These are phyloP conservation scores for Synergus itoensis DNA, from an alignment of 2,888 invertebrate species.

Conservation along the genomic window DNA sequence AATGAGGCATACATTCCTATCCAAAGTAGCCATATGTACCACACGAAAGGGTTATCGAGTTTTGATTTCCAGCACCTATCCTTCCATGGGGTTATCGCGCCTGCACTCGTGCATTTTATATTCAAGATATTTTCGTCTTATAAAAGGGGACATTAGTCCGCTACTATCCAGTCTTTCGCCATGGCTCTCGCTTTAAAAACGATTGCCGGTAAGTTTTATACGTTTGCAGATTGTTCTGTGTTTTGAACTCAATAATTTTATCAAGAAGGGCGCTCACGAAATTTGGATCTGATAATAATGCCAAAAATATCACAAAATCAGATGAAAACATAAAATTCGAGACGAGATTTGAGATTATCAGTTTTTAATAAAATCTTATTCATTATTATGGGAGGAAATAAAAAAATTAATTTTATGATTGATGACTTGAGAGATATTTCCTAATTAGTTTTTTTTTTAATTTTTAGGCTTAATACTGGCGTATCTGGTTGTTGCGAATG, in stretches of 20 bases:
- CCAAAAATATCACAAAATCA: not conserved
- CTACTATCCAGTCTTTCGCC: conserved; percentile 64
- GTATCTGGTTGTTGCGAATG: conserved; percentile 55
- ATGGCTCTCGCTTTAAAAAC: conserved; percentile 64
- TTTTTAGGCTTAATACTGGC: conserved; percentile 52
- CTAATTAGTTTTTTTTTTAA: not conserved
- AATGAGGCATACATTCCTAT: conserved; percentile 33
- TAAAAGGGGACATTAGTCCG: conserved; percentile 66
- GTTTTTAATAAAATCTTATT: not conserved
- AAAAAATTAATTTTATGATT: too few species aligned
- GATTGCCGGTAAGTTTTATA: conserved; percentile 64
- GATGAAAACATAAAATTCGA: not conserved
- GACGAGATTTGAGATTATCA: not conserved
- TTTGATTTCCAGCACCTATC: conserved; percentile 60
- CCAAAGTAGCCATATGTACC: conserved; percentile 56
- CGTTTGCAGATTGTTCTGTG: conserved; percentile 29
- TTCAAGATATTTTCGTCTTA: conserved; percentile 64
- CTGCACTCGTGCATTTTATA: conserved; percentile 60
- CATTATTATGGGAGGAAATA: too few species aligned
- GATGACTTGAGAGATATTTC: too few species aligned
- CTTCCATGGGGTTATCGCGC: conserved; percentile 65
- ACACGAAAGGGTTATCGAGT: conserved; percentile 68
- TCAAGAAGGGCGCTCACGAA: conserved; percentile 1
- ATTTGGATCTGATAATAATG: not conserved
- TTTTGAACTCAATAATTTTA: conserved; percentile 50